phyloP scores from a whole-genome alignment of 2,797 vertebrate genomes.

The Pogonophryne albipinna region DNA sequence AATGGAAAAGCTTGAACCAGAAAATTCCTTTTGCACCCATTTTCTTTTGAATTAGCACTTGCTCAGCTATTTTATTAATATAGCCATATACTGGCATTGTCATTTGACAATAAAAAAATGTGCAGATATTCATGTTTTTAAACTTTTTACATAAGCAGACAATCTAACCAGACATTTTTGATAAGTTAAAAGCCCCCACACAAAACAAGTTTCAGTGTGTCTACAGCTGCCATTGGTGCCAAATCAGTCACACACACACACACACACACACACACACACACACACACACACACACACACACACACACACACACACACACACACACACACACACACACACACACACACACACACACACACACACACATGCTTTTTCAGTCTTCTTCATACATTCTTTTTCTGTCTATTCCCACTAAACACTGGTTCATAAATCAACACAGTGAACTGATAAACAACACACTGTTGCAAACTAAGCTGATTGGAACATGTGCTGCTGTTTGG shows the following conservation, averaged over 20 bases:
- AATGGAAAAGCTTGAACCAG: too few relatives aligned
- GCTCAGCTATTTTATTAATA: neutral
- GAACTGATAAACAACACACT: conserved; percentile 62
- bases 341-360: conserved; percentile 1
- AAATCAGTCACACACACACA: conserved; percentile 11
- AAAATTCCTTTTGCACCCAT: too few relatives aligned
- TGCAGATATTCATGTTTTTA: neutral
- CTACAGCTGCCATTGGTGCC: conserved; percentile 16
- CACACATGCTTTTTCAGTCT: conserved; percentile 38
- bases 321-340: conserved; percentile 9
- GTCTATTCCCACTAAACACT: conserved; percentile 60
- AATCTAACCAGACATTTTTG: neutral
- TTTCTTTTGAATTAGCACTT: too few relatives aligned
- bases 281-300: neutral
- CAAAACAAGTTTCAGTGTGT: neutral
- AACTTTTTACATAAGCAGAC: neutral
- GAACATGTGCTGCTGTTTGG: conserved; percentile 20
- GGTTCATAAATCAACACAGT: conserved; percentile 63
- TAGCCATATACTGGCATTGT: neutral
- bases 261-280: conserved; percentile 12
- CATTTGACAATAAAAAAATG: neutral
- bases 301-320: conserved; percentile 10
- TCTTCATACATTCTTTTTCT: conserved; percentile 62
- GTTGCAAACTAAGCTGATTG: conserved; percentile 56
- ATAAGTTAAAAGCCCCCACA: neutral